These are phyloP conservation scores for Folsomia candida DNA, from an alignment of 2,888 invertebrate species.

Conservation along the genomic window DNA sequence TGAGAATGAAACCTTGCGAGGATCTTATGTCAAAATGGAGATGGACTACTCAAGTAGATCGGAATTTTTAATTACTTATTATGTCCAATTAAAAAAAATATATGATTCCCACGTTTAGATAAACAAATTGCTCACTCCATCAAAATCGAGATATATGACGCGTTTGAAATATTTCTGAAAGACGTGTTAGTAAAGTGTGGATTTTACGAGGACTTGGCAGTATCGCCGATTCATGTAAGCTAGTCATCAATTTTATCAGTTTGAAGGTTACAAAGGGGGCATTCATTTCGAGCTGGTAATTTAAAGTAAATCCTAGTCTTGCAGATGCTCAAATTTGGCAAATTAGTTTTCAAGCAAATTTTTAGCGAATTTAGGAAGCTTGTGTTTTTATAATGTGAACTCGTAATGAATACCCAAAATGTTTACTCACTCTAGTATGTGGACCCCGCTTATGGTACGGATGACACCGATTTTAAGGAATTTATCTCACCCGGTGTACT, in stretches of 20 bases:
- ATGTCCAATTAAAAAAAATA: not conserved
- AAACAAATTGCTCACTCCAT: not conserved
- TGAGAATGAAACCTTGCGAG: not conserved
- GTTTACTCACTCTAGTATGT: not conserved
- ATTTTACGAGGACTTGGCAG: not conserved
- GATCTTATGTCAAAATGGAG: not conserved
- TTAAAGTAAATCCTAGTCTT: no score
- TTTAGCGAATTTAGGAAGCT: no score
- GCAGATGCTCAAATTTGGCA: no score
- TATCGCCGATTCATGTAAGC: not conserved
- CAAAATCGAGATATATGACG: not conserved
- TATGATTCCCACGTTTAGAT: no score
- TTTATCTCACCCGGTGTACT: not conserved
- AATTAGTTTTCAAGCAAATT: no score
- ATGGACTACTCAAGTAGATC: not conserved
- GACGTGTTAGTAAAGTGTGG: not conserved
- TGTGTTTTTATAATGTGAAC: no score
- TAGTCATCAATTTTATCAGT: no score
- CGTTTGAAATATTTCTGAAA: not conserved
- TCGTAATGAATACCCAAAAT: no score
- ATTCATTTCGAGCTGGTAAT: no score
- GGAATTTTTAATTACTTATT: not conserved
- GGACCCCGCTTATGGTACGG: not conserved
- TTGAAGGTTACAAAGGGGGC: no score
- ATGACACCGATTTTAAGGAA: not conserved